Evolutionary conservation across 2,888 invertebrate genomes (phyloP).

Genomic region (Hanleya hanleyi): DNA sequence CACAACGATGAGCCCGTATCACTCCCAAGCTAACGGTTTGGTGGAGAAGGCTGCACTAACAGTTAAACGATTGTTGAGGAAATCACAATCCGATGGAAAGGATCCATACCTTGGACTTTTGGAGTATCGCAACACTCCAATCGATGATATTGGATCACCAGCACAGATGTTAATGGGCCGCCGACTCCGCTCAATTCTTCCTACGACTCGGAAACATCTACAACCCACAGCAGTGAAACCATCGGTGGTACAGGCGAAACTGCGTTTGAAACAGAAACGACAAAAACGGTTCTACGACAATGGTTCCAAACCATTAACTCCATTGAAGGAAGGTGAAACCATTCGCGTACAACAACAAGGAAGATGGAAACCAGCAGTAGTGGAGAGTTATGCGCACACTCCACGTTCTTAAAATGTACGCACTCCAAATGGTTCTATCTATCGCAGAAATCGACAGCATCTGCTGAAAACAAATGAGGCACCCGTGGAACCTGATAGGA

Average conservation of each 20-base stretch:
- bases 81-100: background rate
- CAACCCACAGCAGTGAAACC: background rate
- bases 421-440: too few relatives aligned
- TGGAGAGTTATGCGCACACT: background rate
- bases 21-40: constrained; percentile 15
- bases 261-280: background rate
- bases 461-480: too few relatives aligned
- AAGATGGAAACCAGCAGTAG: constrained; percentile 5
- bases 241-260: background rate
- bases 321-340: background rate
- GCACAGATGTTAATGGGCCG: constrained; percentile 18
- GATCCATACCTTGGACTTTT: constrained; percentile 13
- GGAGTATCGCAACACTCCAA: constrained; percentile 12
- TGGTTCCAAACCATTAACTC: background rate
- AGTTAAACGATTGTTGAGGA: constrained; percentile 12
- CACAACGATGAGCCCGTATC: constrained; percentile 15
- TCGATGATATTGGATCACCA: constrained; percentile 12
- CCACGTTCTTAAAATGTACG: constrained; percentile 8
- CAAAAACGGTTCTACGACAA: constrained; percentile 10
- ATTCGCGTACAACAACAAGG: background rate
- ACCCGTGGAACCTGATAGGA: too few relatives aligned
- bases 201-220: background rate
- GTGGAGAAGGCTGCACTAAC: constrained; percentile 18
- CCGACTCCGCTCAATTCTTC: constrained; percentile 3
- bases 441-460: too few relatives aligned